These are phyloP conservation scores for Hedya salicella DNA, from an alignment of 2,888 invertebrate species.

Conservation along the genomic window DNA sequence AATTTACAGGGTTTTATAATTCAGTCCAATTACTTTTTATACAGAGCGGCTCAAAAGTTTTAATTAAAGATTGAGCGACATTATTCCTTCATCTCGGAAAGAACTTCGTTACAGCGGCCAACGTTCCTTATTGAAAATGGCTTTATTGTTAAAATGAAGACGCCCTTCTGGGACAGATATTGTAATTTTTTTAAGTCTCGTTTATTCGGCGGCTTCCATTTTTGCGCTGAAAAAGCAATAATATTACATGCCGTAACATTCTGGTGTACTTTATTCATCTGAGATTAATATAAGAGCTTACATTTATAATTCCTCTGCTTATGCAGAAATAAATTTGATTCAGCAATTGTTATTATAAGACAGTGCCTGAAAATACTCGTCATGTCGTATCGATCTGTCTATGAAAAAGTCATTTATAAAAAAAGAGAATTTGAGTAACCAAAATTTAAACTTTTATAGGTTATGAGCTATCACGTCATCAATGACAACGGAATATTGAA, in stretches of 20 bases:
- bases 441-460: too few species aligned
- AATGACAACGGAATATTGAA: too few species aligned
- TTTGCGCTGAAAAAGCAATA: conserved; percentile 20
- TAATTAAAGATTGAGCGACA: conserved; percentile 75
- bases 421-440: too few species aligned
- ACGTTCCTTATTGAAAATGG: conserved; percentile 60
- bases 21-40: conserved; percentile 64
- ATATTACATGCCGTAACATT: conserved; percentile 21
- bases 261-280: not conserved
- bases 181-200: conserved; percentile 38
- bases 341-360: too few species aligned
- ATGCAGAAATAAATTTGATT: not conserved
- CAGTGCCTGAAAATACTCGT: too few species aligned
- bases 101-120: conserved; percentile 60
- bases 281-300: not conserved
- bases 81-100: conserved; percentile 63
- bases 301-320: not conserved
- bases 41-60: conserved; percentile 66
- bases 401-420: too few species aligned
- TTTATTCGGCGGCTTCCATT: conserved; percentile 34
- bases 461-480: too few species aligned
- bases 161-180: conserved; percentile 42
- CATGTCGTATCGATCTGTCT: too few species aligned
- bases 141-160: conserved; percentile 44
- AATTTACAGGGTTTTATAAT: conserved; percentile 48